Conservation (phyloP, 2,797 vertebrate genomes). For the Sebastes matsubarae region DNA sequence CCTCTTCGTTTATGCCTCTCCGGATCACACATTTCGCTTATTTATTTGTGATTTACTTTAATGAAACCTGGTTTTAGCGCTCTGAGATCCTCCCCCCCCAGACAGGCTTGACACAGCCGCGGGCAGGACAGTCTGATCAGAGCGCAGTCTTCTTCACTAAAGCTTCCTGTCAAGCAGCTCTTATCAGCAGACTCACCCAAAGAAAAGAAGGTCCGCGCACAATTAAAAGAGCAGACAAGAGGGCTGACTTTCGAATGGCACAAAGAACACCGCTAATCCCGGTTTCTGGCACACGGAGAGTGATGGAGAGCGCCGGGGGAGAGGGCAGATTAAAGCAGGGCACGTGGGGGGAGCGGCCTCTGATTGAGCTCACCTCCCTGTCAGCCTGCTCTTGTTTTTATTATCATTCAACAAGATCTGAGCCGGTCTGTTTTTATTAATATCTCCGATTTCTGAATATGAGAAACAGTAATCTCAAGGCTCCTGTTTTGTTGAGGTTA, state of each 20-base stretch:
- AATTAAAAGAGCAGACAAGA: conserved; percentile 64
- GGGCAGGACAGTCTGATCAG: conserved; percentile 25
- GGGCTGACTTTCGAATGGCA: conserved; percentile 62
- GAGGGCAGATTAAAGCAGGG: conserved; percentile 65
- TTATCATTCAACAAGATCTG: conserved; percentile 42
- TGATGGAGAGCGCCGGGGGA: conserved; percentile 26
- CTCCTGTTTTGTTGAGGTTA: conserved; percentile 18
- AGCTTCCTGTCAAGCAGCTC: conserved; percentile 28
- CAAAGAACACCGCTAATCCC: conserved; percentile 71
- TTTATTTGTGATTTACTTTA: neutral
- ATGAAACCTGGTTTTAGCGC: neutral
- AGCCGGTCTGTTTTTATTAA: conserved; percentile 37
- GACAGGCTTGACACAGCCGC: neutral
- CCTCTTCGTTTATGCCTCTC: neutral
- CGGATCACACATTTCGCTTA: neutral
- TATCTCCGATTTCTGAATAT: conserved; percentile 29
- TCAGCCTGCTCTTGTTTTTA: conserved; percentile 46
- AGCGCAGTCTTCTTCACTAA: neutral
- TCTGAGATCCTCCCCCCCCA: neutral
- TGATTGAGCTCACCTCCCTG: conserved; percentile 64
- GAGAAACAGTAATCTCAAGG: conserved; percentile 30
- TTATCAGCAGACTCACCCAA: conserved; percentile 32
- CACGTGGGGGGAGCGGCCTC: conserved; percentile 43
- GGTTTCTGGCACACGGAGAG: conserved; percentile 55
- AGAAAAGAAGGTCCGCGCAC: conserved; percentile 27